phyloP scores from a whole-genome alignment of 2,113 vertebrate genomes.

The Tautogolabrus adspersus region DNA sequence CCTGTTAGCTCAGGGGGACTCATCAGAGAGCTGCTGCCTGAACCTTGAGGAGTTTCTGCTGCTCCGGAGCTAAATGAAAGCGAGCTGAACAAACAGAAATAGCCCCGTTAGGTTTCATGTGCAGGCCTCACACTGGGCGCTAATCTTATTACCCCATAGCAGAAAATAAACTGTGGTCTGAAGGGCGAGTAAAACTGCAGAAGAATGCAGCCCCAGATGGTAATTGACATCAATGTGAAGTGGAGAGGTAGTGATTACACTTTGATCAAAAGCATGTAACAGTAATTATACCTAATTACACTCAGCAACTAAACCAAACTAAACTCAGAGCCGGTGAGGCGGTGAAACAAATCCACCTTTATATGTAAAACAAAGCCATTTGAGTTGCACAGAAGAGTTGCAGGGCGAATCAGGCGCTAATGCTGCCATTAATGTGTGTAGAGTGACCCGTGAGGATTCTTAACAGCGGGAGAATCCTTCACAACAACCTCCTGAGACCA shows the following conservation, averaged over 20 bases:
- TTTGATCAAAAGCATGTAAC: slow-evolving; percentile 13
- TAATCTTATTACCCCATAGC: slow-evolving; percentile 65
- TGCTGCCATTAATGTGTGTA: slow-evolving; percentile 27
- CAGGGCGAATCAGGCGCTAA: slow-evolving; percentile 35
- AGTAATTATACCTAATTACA: slow-evolving; percentile 33
- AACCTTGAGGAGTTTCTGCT: slow-evolving; percentile 31
- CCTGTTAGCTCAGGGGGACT: slow-evolving; percentile 57
- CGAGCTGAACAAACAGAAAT: slow-evolving; percentile 73
- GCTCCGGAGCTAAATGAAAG: slow-evolving; percentile 66
- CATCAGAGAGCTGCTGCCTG: slow-evolving; percentile 59
- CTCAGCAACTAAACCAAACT: background rate
- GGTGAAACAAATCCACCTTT: slow-evolving; percentile 21
- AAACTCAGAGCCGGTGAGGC: slow-evolving; percentile 8
- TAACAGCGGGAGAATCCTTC: slow-evolving; percentile 43
- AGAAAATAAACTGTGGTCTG: slow-evolving; percentile 9
- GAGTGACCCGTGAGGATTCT: slow-evolving; percentile 47
- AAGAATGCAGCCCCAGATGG: background rate
- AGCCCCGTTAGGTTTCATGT: slow-evolving; percentile 58
- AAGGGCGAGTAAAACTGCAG: slow-evolving; percentile 31
- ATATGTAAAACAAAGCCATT: background rate
- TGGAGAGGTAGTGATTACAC: background rate
- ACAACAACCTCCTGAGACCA: slow-evolving; percentile 40
- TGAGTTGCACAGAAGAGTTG: slow-evolving; percentile 3
- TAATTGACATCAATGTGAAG: slow-evolving; percentile 18
- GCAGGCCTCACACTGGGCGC: slow-evolving; percentile 43